A percentile compares a stretch with the other conserved stretches of the same genome.
Conservation (phyloP, 2,888 invertebrate genomes). For the Platerodrilus igneus region DNA sequence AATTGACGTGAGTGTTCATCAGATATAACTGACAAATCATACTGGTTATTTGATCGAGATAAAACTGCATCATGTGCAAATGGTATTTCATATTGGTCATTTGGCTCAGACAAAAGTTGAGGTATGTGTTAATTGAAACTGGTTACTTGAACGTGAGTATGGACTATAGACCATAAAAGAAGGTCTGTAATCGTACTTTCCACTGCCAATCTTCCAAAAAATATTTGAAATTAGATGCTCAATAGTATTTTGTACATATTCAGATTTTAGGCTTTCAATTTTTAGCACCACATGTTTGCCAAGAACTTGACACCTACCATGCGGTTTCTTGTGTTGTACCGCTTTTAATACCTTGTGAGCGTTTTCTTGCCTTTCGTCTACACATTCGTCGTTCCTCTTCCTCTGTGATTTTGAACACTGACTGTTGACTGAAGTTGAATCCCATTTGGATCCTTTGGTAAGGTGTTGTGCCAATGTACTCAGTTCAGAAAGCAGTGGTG, state of each 20-base stretch:
- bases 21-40: not conserved
- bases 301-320: slow-evolving; percentile 1
- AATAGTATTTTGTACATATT: slow-evolving; percentile 3
- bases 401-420: not conserved
- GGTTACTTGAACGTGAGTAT: slow-evolving; percentile 3
- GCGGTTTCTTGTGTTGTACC: not conserved
- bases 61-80: not conserved
- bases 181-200: slow-evolving; percentile 6
- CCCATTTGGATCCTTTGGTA: not conserved
- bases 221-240: slow-evolving; percentile 5
- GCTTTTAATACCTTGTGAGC: no score
- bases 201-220: not conserved
- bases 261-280: slow-evolving; percentile 1
- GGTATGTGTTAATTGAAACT: slow-evolving; percentile 2
- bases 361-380: no score
- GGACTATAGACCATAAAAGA: not conserved
- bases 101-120: slow-evolving; percentile 4
- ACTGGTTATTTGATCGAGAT: slow-evolving; percentile 1
- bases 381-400: not conserved
- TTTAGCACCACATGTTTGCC: slow-evolving; percentile 1
- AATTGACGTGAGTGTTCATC: slow-evolving; percentile 4
- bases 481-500: not conserved
- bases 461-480: slow-evolving; percentile 1
- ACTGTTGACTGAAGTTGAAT: not conserved
- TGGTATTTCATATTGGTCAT: slow-evolving; percentile 2